Base-by-base conservation (phyloP, 2,888 invertebrate genomes). In the Drosophila pseudotakahashii region DNA sequence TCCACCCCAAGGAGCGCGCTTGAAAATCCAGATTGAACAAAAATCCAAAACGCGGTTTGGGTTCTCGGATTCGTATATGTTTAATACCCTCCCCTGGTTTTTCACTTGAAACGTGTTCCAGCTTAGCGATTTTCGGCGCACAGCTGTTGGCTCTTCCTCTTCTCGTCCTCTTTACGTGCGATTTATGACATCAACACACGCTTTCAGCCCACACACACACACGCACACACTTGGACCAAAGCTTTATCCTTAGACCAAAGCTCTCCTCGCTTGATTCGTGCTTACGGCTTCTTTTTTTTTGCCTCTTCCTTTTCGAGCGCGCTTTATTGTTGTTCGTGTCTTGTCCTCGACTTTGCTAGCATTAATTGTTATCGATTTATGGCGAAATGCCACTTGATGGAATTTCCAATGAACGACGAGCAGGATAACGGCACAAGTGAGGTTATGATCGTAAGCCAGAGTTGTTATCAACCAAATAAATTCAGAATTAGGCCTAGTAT, bases 111-210 rank as follows among this genome's bases (percentile, higher is more conserved):
- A 58, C 88, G 75, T 86, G 86, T 88, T 88, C 86, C 66, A 73
- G 79, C 82, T 79, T 79, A 55, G 72, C 70, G 83, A 67, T 36
- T 34, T 16, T 16, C 2, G 6, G 30, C 9, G 77, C 84, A 79
- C 82, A 87, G 84, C 84, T 75, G 68, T 66, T 81, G 78, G 70
- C 73, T 62, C 59, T 32, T 7, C 19, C 10, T 53, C 16, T n/a
- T 32, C 19, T 23, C 19, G 19, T 42, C 42, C 42, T 42, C 32
- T 30, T 45, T 47, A 7, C 16, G 23, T 39, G 50, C 48, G 51
- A 69, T 69, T 81, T 82, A 85, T 88, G 82, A 82, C 81, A 81
- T 81, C 82, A 81, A 81, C 81, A 84, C 79, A 88, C 79, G 85
- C 73, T 87, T 82, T 61, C 69, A 14, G 39, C 59, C 26, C 26